Base-by-base conservation (phyloP, 2,113 vertebrate genomes). In the Sapajus apella region DNA sequence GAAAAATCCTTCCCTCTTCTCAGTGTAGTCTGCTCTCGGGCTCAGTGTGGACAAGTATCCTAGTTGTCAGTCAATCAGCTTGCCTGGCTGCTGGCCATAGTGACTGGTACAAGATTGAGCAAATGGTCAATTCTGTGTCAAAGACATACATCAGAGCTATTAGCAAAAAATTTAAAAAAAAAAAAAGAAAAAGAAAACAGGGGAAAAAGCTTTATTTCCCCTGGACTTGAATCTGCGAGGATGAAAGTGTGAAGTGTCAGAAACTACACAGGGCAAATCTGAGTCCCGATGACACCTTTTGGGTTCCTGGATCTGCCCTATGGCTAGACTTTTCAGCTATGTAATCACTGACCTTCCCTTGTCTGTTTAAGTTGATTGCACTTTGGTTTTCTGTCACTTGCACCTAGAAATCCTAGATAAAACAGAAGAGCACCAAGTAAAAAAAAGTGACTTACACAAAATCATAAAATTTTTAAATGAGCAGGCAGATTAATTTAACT, bases 401-500 rank as follows among this genome's bases (percentile, higher is more conserved):
- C 16, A 91, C 40, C 30, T 83, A 76, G 66, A 89, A 58, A 85
- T 80, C 6, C 43, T 95, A 61, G 58, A 18, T 70, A 94, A 75
- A 70, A 89, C 13, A 80, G 25, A 91, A 84, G 10, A 91, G 2
- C 20, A 81, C 76, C n/a, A 50, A 94, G 52, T 88, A 32, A 43
- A 32, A 93, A 50, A 52, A 27, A 20, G 8, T 72, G 32, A 83
- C 84, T 92, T 79, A 93, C 20, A 90, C 55, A 88, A 89, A 76
- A 86, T 52, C 30, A 97, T 83, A 94, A 68, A 80, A 73, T 83
- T 96, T 50, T 87, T 37, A 95, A 94, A 88, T 96, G 40, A 97
- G 73, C 72, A 93, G 88, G 14, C 52, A 93, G 58, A 86, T 95
- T 96, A 95, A 96, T 97, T 95, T 96, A 97, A 91, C 47, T 77